A percentile compares a stretch with the other conserved stretches of the same genome.
Conservation (phyloP, 64 coral and sea anemone genomes). For the Pachyseris speciosa region DNA sequence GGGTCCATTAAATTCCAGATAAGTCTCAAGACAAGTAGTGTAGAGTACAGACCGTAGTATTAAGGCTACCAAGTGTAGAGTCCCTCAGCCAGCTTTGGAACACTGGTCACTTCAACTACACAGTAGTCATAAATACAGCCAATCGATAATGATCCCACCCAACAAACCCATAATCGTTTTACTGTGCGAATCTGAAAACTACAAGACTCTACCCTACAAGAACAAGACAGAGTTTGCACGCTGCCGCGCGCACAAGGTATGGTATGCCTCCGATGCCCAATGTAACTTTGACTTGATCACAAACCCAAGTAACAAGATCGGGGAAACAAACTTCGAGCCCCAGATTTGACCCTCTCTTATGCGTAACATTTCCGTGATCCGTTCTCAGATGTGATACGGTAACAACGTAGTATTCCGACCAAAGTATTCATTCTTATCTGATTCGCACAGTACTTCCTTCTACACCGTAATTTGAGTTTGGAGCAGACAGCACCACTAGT, state of each 20-base stretch:
- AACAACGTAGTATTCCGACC: no score
- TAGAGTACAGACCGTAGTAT: constrained; percentile 16
- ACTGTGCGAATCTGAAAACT: not conserved
- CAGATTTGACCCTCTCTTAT: no score
- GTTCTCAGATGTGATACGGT: no score
- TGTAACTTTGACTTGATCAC: no score
- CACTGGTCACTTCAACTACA: constrained; percentile 48
- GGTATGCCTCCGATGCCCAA: no score
- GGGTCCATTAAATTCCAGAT: constrained; percentile 46
- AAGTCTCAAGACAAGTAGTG: constrained; percentile 26
- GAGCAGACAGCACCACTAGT: not conserved
- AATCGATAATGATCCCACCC: constrained; percentile 16
- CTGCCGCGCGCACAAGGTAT: not conserved
- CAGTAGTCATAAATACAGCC: constrained; percentile 46
- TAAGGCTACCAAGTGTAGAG: constrained; percentile 27
- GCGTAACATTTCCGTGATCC: no score
- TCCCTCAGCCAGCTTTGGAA: constrained; percentile 50
- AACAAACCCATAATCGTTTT: not conserved
- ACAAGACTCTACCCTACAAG: not conserved
- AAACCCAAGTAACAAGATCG: no score
- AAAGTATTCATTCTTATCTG: not conserved
- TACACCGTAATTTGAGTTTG: constrained; percentile 3
- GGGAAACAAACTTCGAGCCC: no score
- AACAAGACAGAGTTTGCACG: not conserved
- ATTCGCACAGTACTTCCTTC: not conserved